phyloP scores from a whole-genome alignment of 2,797 vertebrate genomes.

The Myotis pilosus region DNA sequence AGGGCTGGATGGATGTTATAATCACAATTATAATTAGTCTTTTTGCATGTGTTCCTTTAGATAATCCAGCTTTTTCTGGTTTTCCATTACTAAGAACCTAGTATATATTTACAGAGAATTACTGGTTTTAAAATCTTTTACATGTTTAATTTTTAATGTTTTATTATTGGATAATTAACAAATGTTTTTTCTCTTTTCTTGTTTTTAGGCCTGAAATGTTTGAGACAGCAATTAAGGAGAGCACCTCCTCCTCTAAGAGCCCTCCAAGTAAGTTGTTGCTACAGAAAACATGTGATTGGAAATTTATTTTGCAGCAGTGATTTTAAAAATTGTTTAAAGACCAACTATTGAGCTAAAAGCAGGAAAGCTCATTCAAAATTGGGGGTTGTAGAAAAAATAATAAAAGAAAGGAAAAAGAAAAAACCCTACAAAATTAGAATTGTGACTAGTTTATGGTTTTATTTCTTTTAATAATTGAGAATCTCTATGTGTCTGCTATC shows the following conservation, averaged over 20 bases:
- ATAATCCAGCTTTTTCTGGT: neutral
- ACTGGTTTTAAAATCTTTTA: neutral
- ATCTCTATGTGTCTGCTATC: neutral
- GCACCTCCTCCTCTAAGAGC: constrained; percentile 71
- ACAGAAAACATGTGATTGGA: neutral
- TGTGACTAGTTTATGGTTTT: neutral
- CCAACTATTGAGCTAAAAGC: neutral
- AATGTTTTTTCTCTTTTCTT: neutral
- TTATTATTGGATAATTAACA: neutral
- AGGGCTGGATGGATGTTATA: neutral
- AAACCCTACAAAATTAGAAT: neutral
- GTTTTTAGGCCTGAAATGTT: constrained; percentile 84
- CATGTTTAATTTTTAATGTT: neutral
- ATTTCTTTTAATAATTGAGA: neutral
- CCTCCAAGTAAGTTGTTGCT: constrained; percentile 81
- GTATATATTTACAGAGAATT: neutral
- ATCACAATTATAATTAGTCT: neutral
- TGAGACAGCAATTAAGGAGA: constrained; percentile 84
- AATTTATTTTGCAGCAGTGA: neutral
- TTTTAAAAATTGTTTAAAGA: neutral
- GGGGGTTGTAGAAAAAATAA: neutral
- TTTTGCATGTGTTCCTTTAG: neutral
- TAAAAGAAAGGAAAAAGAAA: neutral
- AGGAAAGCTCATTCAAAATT: neutral
- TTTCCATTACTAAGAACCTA: neutral